Base-by-base conservation (phyloP, 2,113 vertebrate genomes). In the Gasterosteus aculeatus region DNA sequence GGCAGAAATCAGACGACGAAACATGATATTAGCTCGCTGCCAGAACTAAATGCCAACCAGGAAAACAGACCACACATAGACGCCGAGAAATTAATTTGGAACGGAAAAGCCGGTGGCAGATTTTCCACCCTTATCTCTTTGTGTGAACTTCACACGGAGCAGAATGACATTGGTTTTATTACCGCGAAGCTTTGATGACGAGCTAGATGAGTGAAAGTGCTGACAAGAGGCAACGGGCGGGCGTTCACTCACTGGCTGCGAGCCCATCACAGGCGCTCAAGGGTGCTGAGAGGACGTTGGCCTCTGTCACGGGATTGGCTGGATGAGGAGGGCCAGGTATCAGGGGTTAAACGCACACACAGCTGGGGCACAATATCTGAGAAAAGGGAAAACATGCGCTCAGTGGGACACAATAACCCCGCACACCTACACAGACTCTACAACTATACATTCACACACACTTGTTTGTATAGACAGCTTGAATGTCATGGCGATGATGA, bases 151-250 rank as follows among this genome's bases (percentile, higher is more conserved):
- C 88, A 86, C 85, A 72, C 58, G 74, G 78, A 75, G 85, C 75
- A 12, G 80, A 64, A 79, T 93, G 92, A 93, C 92, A 93, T 92
- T 93, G 92, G 88, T 87, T 92, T 94, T 93, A 94, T 88, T 85
- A 77, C 90, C 46, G 22, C 18, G 10, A 75, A 78, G 85, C 87
- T 53, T 33, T 84, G 79, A 84, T 89, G 90, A 88, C 77, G 77
- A 78, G 83, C 77, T 44, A 75, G 77, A 85, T 84, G 89, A 86
- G 78, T 22, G 68, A 91, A 92, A 92, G 83, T 89, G 93, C 92
- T 93, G 93, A 94, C 90, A 71, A 72, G 80, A 82, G 77, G 72
- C 70, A 86, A 77, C 10, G 62, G 39, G 78, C 10, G 35, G 82
- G 81, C 69, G 81, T 90, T 92, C 81, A 85, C 85, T 92, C 86